Evolutionary conservation across 2,888 invertebrate genomes (phyloP), one percentile per base, ranked within the genome.

Genomic region (Megastigmus dorsalis): DNA sequence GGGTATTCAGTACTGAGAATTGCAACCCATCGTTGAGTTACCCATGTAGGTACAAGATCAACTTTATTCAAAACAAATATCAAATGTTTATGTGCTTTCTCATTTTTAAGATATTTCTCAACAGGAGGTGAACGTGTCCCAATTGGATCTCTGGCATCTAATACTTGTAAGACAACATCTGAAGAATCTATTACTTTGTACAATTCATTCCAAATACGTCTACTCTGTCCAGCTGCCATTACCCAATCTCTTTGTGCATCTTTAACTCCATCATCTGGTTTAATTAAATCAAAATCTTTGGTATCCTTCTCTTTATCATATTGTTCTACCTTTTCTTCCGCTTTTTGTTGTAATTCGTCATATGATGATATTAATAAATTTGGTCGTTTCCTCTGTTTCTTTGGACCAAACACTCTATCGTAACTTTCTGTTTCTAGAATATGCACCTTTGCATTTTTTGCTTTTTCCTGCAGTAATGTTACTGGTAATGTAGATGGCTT

Each of bases 101-200:
- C 99, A 67, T 94, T 96, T 83, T 93, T 93, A 50, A 99, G 88
- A 89, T 95, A 99, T 80, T 96, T 95, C 72, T 88, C 94, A 67
- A 99, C 95, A 85, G 96, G 95, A 52, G 95, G 93, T 75, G 97
- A 97, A 66, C 99, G 92, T 0, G 99, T 99, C 1, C 99, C 99
- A 90, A 95, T 91, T 0, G 99, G 99, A 90, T 99, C 98, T 78
- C 99, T 92, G 0, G 98, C 98, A 90, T 99, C 99, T 75, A 99
- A 90, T 3, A 99, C 95, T 89, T 99, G 97, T 30, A 99, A 89
- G 15, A 99, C 89, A 3, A 99, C 98, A 91, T 99, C 99, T 0
- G 99, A 97, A 2, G 99, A 98, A 88, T 99, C 99, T 67, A 99
- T 93, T 30, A 99, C 99, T 91, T 99, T 99, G 87, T 99, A 98